These are phyloP conservation scores for Dicranocentrus wangi DNA, from an alignment of 2,888 invertebrate species.

Conservation along the genomic window DNA sequence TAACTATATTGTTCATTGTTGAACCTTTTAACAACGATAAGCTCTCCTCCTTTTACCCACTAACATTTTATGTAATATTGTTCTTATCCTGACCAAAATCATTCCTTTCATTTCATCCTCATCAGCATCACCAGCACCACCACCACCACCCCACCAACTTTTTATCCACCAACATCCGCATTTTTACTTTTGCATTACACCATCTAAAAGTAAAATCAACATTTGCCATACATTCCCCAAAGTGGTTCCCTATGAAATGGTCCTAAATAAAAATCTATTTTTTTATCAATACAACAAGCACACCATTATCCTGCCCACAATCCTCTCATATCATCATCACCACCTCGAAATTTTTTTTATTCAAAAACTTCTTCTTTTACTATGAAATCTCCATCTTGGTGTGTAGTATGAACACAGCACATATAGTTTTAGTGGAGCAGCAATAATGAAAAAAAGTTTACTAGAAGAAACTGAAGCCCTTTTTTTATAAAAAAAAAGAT, in stretches of 20 bases:
- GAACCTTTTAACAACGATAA: conserved; percentile 45
- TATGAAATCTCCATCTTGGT: no score
- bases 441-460: conserved; percentile 3
- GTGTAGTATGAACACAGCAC: no score
- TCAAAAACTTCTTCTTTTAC: no score
- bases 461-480: conserved; percentile 12
- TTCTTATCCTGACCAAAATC: conserved; percentile 47
- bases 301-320: no score
- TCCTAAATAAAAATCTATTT: conserved; percentile 31
- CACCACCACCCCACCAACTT: conserved; percentile 31
- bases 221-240: conserved; percentile 1
- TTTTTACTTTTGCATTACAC: conserved; percentile 15
- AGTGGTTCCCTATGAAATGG: conserved; percentile 10
- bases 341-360: neutral
- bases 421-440: no score
- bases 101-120: conserved; percentile 40
- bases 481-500: no score
- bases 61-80: conserved; percentile 47
- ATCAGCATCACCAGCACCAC: conserved; percentile 44
- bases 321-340: neutral
- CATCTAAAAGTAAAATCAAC: conserved; percentile 59
- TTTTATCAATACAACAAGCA: conserved; percentile 24
- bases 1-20: conserved; percentile 36
- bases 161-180: conserved; percentile 49
- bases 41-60: conserved; percentile 11